A percentile compares a stretch with the other conserved stretches of the same genome.
These are phyloP conservation scores for Teinopalpus imperialis DNA, from an alignment of 2,888 invertebrate genomes.

Conservation along the genomic window DNA sequence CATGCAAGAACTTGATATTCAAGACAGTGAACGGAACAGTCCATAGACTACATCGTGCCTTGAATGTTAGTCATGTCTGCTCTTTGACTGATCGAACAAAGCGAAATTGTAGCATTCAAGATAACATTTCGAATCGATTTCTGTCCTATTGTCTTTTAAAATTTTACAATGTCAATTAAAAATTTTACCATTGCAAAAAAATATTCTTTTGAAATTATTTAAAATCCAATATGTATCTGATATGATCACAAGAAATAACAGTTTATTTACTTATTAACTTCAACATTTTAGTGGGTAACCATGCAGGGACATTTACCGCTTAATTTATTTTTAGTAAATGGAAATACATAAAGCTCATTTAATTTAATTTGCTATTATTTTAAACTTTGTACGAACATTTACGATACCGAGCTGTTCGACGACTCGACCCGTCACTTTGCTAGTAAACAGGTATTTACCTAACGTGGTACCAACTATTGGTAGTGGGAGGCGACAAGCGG, in stretches of 20 bases:
- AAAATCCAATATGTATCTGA: too few species aligned
- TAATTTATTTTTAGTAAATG: not conserved
- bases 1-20: slow-evolving; percentile 64
- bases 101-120: too few species aligned
- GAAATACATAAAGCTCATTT: too few species aligned
- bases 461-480: slow-evolving; percentile 9
- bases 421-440: slow-evolving; percentile 12
- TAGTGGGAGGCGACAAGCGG: slow-evolving; percentile 19
- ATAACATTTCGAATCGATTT: too few species aligned
- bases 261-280: too few species aligned
- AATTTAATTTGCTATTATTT: too few species aligned
- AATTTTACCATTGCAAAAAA: too few species aligned
- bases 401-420: not conserved
- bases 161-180: too few species aligned
- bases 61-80: slow-evolving; percentile 49
- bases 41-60: slow-evolving; percentile 54
- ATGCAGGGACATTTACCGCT: not conserved
- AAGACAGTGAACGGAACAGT: slow-evolving; percentile 61
- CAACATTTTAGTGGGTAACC: not conserved
- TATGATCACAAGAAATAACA: too few species aligned
- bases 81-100: slow-evolving; percentile 14
- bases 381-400: not conserved
- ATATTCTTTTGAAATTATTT: too few species aligned
- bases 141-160: too few species aligned
- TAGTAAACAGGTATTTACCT: slow-evolving; percentile 23